Conservation (phyloP, 2,113 vertebrate species). For the Todiramphus chloris region DNA sequence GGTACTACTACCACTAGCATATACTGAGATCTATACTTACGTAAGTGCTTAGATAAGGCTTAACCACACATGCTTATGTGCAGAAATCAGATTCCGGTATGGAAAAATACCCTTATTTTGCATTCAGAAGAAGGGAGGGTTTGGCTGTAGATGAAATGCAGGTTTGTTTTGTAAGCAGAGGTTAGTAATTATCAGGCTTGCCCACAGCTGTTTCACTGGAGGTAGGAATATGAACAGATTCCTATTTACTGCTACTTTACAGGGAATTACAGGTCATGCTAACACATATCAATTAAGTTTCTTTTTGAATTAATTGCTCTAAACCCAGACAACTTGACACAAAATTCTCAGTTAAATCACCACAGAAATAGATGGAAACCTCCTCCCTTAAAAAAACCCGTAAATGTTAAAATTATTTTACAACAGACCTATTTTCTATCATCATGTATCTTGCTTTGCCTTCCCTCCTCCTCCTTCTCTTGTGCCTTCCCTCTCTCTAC, state of each 20-base stretch:
- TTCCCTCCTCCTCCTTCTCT: not conserved
- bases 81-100: not conserved
- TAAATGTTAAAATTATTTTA: not conserved
- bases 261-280: not conserved
- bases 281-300: not conserved
- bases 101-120: slow-evolving; percentile 20
- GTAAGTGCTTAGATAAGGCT: not conserved
- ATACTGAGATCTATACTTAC: not conserved
- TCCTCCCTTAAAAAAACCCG: not conserved
- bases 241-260: not conserved
- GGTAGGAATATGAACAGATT: not conserved
- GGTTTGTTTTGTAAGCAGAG: slow-evolving; percentile 26
- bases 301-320: not conserved
- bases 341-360: not conserved
- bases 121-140: not conserved
- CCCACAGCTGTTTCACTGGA: not conserved
- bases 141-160: slow-evolving; percentile 30
- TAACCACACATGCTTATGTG: not conserved
- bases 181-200: slow-evolving; percentile 18
- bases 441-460: not conserved
- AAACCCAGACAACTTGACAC: not conserved
- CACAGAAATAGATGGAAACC: not conserved
- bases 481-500: not conserved
- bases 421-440: not conserved
- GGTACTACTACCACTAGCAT: not conserved